These are phyloP conservation scores for Dysmachus trigonus DNA, from an alignment of 2,888 invertebrate species.

Conservation along the genomic window DNA sequence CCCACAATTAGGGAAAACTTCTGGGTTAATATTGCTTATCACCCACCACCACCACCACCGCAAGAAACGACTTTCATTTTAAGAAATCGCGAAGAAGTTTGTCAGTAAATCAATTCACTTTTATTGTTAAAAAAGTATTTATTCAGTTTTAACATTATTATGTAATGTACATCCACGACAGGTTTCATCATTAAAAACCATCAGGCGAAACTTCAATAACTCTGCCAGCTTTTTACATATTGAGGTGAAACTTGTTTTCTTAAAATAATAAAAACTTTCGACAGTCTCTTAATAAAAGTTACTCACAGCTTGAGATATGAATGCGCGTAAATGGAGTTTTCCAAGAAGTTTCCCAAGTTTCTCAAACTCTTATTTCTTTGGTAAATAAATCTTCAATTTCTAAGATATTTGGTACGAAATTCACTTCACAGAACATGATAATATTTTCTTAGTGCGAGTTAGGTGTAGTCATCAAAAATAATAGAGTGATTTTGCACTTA, in stretches of 20 bases:
- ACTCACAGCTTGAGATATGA: neutral
- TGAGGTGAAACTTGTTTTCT: neutral
- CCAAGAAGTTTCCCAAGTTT: neutral
- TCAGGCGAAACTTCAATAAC: neutral
- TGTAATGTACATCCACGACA: neutral
- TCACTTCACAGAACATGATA: neutral
- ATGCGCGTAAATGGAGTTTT: neutral
- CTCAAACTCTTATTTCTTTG: neutral
- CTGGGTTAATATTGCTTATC: neutral
- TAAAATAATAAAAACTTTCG: neutral
- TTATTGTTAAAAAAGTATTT: neutral
- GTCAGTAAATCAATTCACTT: neutral
- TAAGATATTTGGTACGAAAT: neutral
- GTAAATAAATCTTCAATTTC: neutral
- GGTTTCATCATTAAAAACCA: neutral
- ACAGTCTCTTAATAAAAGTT: neutral
- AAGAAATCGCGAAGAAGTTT: neutral
- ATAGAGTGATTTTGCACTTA: too few species aligned
- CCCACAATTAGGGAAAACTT: neutral
- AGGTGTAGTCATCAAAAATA: neutral
- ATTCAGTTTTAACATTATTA: neutral
- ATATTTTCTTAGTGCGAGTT: neutral
- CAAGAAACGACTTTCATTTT: neutral
- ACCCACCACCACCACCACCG: too few species aligned
- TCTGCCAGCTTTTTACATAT: neutral